A percentile compares a stretch with the other conserved stretches of the same genome.
These are phyloP conservation scores for Rugalucina vietnamica DNA, from an alignment of 2,888 invertebrate genomes.

Conservation along the genomic window DNA sequence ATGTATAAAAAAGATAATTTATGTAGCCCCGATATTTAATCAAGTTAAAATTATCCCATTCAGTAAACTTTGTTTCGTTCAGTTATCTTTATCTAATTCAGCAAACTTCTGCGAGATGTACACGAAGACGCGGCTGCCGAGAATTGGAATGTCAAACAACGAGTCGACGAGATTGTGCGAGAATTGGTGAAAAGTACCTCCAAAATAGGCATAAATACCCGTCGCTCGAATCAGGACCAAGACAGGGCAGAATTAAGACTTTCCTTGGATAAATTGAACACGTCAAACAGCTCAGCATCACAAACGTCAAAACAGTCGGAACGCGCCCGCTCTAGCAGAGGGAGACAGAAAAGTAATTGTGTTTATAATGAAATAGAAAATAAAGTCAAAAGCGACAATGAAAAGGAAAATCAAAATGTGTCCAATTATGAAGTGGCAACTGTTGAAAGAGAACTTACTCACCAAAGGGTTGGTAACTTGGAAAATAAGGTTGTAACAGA, in stretches of 20 bases:
- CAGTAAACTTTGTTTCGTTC: too few relatives aligned
- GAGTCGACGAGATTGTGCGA: neutral
- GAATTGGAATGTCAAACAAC: slow-evolving; percentile 46
- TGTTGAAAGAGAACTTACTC: neutral
- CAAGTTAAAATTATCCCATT: too few relatives aligned
- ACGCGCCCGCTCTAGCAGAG: neutral
- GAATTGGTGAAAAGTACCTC: neutral
- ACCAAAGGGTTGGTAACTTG: too few relatives aligned
- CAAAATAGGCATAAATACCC: too few relatives aligned
- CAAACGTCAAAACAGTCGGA: neutral
- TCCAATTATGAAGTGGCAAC: too few relatives aligned
- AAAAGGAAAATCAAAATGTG: neutral
- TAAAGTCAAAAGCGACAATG: neutral
- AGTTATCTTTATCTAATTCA: slow-evolving; percentile 32
- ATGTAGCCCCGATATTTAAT: too few relatives aligned
- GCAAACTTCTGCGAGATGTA: slow-evolving; percentile 51
- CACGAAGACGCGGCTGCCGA: slow-evolving; percentile 53
- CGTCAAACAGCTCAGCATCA: neutral
- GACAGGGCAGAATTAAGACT: neutral
- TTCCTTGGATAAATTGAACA: neutral
- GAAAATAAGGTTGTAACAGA: neutral
- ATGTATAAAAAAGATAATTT: too few relatives aligned
- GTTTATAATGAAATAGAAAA: neutral
- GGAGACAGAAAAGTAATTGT: neutral
- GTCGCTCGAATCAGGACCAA: neutral